Percentiles rank a stretch among this genome's conserved stretches.
These are phyloP conservation scores for Thomomys bottae DNA, from an alignment of 2,113 vertebrate species.

Conservation along the genomic window DNA sequence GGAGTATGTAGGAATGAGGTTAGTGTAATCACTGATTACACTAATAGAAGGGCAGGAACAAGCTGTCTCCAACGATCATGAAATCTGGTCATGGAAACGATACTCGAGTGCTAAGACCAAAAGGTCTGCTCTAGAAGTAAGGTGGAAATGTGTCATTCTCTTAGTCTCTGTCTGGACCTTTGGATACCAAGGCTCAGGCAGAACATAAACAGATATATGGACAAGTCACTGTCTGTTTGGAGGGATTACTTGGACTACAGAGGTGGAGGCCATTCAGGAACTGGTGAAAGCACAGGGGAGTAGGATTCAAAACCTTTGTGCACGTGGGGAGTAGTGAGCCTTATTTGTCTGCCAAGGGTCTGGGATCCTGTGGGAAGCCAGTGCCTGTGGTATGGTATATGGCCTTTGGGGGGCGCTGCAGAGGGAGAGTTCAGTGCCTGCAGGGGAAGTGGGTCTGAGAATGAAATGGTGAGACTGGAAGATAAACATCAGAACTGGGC, in stretches of 20 bases:
- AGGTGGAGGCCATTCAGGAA: neutral
- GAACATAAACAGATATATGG: neutral
- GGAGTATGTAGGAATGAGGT: neutral
- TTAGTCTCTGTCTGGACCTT: neutral
- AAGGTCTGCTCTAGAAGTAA: neutral
- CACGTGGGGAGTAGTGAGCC: rapidly evolving
- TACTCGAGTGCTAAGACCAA: neutral
- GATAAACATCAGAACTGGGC: neutral
- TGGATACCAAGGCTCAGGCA: neutral
- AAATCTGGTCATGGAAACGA: neutral
- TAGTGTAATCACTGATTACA: neutral
- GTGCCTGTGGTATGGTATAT: neutral
- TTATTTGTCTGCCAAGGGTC: neutral
- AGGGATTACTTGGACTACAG: neutral
- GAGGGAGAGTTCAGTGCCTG: neutral
- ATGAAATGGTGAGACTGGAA: neutral
- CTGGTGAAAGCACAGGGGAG: neutral
- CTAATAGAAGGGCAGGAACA: neutral
- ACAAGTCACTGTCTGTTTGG: too few relatives aligned
- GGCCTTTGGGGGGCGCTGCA: neutral
- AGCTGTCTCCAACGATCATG: neutral
- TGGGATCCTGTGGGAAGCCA: neutral
- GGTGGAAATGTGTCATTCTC: neutral
- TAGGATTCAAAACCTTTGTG: neutral
- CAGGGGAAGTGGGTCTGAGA: neutral